phyloP scores from a whole-genome alignment of 1,140 invertebrate genomes.

The Dinoponera quadriceps region DNA sequence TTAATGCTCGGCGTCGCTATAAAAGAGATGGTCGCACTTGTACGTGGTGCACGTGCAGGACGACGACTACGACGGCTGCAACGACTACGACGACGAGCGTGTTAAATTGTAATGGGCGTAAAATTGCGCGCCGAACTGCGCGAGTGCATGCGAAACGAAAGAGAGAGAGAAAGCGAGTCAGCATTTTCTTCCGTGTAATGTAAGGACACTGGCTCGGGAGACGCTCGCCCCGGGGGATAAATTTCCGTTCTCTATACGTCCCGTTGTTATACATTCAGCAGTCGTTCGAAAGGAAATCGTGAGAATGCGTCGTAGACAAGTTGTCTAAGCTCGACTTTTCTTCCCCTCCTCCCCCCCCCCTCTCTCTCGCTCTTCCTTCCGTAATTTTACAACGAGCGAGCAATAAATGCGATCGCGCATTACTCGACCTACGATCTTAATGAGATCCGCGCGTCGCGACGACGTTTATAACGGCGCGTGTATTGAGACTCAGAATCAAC shows the following conservation, averaged over 20 bases:
- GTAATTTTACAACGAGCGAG: slow-evolving; percentile 3
- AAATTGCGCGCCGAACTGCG: slow-evolving; percentile 47
- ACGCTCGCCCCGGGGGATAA: slow-evolving; percentile 1
- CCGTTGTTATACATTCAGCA: not conserved
- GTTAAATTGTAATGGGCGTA: slow-evolving; percentile 65
- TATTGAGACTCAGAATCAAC: slow-evolving; percentile 64
- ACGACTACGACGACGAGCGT: slow-evolving; percentile 29
- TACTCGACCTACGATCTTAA: slow-evolving; percentile 12
- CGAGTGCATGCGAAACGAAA: slow-evolving; percentile 15
- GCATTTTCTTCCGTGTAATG: slow-evolving; percentile 22
- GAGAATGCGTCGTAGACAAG: not conserved
- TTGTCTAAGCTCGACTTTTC: too few species aligned
- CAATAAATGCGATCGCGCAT: slow-evolving; percentile 18
- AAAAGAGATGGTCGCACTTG: slow-evolving; percentile 48
- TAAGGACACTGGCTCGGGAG: slow-evolving; percentile 31
- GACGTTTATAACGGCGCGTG: slow-evolving; percentile 40
- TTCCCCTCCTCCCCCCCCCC: not conserved
- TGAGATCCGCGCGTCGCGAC: slow-evolving; percentile 21
- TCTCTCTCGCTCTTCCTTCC: not conserved
- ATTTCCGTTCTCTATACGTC: slow-evolving; percentile 1
- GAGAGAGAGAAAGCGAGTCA: slow-evolving; percentile 26
- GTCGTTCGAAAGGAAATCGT: slow-evolving; percentile 4
- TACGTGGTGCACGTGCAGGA: slow-evolving; percentile 38
- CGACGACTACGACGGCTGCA: not conserved
- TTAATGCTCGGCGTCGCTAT: slow-evolving; percentile 51